These are phyloP conservation scores for Acrocephalus kingi DNA, from an alignment of 2,113 vertebrate genomes.

Conservation along the genomic window DNA sequence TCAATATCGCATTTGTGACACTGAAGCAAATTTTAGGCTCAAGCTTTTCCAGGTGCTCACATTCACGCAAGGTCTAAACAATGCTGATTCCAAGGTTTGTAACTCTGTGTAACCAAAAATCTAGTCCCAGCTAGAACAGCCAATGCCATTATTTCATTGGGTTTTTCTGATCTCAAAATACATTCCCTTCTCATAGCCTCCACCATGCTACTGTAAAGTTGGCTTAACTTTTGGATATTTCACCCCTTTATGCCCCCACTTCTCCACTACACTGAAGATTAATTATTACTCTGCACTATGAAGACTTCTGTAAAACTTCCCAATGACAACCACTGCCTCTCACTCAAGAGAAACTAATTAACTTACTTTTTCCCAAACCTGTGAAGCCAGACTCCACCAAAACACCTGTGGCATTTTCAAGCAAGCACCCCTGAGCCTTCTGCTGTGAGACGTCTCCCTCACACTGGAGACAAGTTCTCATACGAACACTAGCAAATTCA, in stretches of 20 bases:
- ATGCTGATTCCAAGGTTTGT: neutral
- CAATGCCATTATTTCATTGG: neutral
- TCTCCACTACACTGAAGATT: neutral
- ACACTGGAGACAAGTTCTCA: neutral
- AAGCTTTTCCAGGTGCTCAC: neutral
- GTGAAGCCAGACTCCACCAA: neutral
- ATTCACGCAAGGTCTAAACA: neutral
- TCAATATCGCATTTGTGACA: neutral
- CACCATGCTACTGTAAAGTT: neutral
- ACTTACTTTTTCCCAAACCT: neutral
- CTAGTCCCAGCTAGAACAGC: neutral
- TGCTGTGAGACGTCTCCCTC: neutral
- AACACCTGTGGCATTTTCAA: neutral
- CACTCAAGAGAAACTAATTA: neutral
- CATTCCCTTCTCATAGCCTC: neutral
- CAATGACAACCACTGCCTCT: neutral
- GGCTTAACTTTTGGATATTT: neutral
- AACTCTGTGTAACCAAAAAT: neutral
- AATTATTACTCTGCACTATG: neutral
- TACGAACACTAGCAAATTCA: neutral
- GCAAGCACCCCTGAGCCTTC: neutral
- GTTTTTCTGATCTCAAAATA: neutral
- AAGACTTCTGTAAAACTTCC: neutral
- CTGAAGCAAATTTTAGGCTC: neutral
- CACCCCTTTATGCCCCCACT: neutral